Base-by-base conservation (phyloP, 2,797 vertebrate genomes). In the Poecilia picta region DNA sequence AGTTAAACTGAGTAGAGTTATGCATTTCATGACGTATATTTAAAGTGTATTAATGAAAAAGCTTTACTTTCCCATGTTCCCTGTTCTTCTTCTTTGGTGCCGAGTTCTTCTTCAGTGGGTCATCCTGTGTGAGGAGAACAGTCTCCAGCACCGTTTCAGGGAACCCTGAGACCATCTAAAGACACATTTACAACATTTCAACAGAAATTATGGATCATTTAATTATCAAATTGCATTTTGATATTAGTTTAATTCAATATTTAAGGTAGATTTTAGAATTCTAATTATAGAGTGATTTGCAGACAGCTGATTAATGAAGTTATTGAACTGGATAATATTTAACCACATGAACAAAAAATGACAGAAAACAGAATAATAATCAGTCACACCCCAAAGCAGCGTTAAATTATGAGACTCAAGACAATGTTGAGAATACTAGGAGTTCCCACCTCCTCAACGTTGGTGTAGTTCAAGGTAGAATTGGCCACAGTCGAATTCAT, bases 21-120 rank as follows among this genome's bases (percentile, higher is more conserved):
- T 28, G 51, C 46, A 36, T 73, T 80, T 74, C 2, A 78, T 75
- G n/a, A n/a, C n/a, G 49, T 51, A 71, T 79, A 47, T 39, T 74
- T 46, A 73, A 28, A 49, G 6, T 72, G 23, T 73, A 10, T 23
- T 5, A 36, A 76, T 73, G 41, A 31, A 2, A 66, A 4, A 70
- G 72, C n/a, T 76, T 88, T 93, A 97, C 95, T 96, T 96, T 97
- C 72, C 90, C 95, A 68, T 92, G 94, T 2, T 96, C 95, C 81
- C 89, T 91, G 85, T 90, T 92, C 88, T 91, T 95, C 89, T 91
- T 97, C 90, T 92, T 96, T 28, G 95, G 93, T 77, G 88, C 92
- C 16, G 90, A 78, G 45, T 31, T 91, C 85, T 94, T 95, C 87
- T 89, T 95, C 75, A 89, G 83, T 12, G 89, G 83, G 77, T 94